Base-by-base conservation (phyloP, 2,113 vertebrate species). In the Agapornis roseicollis region DNA sequence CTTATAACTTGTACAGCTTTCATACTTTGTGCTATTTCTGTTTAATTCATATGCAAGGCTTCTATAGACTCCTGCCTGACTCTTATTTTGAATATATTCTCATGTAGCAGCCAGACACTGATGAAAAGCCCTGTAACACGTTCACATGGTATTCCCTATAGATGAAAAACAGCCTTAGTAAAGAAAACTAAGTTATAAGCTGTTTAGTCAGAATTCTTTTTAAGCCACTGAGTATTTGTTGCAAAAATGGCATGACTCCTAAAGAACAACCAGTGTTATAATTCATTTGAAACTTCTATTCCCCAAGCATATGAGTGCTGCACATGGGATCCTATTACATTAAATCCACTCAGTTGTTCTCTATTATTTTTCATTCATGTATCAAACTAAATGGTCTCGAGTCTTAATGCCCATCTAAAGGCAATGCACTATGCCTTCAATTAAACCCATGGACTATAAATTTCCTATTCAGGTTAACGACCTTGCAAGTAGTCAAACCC, bases 81-180 rank as follows among this genome's bases (percentile, higher is more conserved):
- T 96, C 52, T 93, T 94, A 87, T 89, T 96, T 92, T 92, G 92
- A 96, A 90, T 81, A 58, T 19, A 35, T 80, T 81, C 77, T 90
- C 73, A 64, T 2, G 20, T 11, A 90, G 68, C 90, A 81, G 61
- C 88, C 56, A 74, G 85, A 60, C 20, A 41, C 58, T 84, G 61
- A 56, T 50, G 64, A 91, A 89, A 87, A 85, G 39, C 49, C 56
- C 64, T 66, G 41, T 39, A 88, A 91, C 46, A 89, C 2, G 6
- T 70, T 87, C 22, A 83, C 41, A 80, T 58, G 25, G 33, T 92
- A 94, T 69, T 88, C 76, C 90, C 89, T 52, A 87, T 35, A 90
- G 90, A 89, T 71, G 27, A 95, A 93, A 92, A 95, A 15, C 50
- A 83, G 90, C 65, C 72, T 93, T 52, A 78, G 55, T 68, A 78